Conservation (phyloP, 2,113 vertebrate genomes). For the Stegostoma tigrinum region DNA sequence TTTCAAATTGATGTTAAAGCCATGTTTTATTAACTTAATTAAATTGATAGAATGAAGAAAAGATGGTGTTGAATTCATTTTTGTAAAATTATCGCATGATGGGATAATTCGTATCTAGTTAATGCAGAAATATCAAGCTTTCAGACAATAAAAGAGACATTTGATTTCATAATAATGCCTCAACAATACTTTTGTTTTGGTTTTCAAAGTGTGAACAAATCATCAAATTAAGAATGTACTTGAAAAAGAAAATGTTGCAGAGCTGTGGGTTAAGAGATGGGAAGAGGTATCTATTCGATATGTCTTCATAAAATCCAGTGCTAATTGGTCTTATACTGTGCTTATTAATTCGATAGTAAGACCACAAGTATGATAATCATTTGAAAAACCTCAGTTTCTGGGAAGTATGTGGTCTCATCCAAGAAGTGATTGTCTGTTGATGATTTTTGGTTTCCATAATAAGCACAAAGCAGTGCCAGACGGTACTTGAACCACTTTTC, state of each 20-base stretch:
- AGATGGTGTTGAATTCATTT: background rate
- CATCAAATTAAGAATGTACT: background rate
- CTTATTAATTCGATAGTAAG: background rate
- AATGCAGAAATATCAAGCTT: background rate
- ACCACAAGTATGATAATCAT: background rate
- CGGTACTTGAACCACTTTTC: no score
- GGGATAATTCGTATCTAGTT: background rate
- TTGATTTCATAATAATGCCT: background rate
- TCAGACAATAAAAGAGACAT: background rate
- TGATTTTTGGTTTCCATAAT: no score
- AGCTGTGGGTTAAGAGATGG: background rate
- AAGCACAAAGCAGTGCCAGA: no score
- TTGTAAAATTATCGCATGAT: background rate
- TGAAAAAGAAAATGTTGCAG: background rate
- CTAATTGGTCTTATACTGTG: background rate
- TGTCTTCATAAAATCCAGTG: background rate
- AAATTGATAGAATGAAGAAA: background rate
- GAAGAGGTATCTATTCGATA: background rate
- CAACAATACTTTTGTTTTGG: background rate
- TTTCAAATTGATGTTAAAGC: background rate
- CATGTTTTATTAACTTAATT: background rate
- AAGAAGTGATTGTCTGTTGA: no score
- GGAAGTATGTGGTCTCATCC: no score
- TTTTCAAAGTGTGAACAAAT: background rate
- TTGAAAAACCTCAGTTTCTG: background rate